Evolutionary conservation across 2,113 vertebrate species (phyloP).

Genomic region (Anhinga rufa): DNA sequence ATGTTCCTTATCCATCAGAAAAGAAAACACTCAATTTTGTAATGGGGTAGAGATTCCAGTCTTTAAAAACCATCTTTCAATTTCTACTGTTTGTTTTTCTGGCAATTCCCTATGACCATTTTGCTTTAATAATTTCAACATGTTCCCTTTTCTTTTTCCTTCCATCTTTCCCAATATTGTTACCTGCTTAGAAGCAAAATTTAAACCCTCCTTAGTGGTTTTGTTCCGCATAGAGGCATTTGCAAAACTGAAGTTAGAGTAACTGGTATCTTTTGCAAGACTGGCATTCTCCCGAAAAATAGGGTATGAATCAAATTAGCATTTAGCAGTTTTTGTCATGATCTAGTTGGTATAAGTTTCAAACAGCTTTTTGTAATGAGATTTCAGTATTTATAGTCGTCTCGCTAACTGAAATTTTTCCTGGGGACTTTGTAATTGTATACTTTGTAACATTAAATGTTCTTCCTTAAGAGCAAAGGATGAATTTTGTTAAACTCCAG

Average conservation of each 20-base stretch:
- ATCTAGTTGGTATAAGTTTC: slow-evolving; percentile 1
- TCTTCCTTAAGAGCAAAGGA: not conserved
- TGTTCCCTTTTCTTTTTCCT: not conserved
- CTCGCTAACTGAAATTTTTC: not conserved
- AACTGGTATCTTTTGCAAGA: not conserved
- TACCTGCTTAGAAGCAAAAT: not conserved
- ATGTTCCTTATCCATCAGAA: not conserved
- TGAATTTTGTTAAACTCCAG: not conserved
- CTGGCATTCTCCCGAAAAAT: slow-evolving; percentile 19
- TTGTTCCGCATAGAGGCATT: not conserved
- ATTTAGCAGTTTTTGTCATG: slow-evolving; percentile 4
- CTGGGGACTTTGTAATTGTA: slow-evolving; percentile 16
- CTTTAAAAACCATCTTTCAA: slow-evolving; percentile 1
- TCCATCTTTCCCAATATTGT: not conserved
- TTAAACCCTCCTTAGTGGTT: not conserved
- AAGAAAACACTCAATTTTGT: not conserved
- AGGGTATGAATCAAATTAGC: slow-evolving; percentile 17
- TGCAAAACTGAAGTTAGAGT: not conserved
- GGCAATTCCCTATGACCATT: not conserved
- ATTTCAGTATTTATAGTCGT: slow-evolving; percentile 44
- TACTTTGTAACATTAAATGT: not conserved
- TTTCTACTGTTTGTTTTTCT: not conserved
- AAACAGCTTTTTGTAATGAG: slow-evolving; percentile 50
- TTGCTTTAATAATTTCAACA: slow-evolving; percentile 23
- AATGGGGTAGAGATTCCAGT: not conserved